phyloP scores from a whole-genome alignment of 2,797 vertebrate species.

The Clamator glandarius region DNA sequence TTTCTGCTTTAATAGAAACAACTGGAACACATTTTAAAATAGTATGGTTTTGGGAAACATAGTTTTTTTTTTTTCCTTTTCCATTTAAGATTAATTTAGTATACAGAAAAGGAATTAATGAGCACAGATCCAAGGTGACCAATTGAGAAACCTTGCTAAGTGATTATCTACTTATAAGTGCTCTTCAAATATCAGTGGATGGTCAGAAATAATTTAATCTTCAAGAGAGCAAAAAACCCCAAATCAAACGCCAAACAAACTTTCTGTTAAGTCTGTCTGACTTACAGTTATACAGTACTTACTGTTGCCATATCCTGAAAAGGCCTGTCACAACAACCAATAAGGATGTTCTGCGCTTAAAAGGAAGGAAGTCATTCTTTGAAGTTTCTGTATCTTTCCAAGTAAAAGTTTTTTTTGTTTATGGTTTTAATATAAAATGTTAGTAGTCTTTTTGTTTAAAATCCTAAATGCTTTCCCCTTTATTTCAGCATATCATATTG shows the following conservation, averaged over 20 bases:
- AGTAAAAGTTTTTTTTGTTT: neutral
- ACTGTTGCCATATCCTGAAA: neutral
- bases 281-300: neutral
- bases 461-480: neutral
- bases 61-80: neutral
- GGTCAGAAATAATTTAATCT: neutral
- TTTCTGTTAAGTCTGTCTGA: neutral
- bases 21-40: neutral
- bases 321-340: neutral
- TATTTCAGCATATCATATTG: neutral
- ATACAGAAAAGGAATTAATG: neutral
- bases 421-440: neutral
- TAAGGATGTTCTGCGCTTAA: neutral
- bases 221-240: neutral
- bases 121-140: neutral
- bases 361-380: neutral
- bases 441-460: neutral
- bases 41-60: neutral
- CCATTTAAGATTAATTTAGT: neutral
- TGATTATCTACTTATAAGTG: neutral
- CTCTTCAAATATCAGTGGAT: neutral
- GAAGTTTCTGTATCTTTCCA: neutral
- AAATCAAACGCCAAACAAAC: neutral
- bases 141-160: neutral
- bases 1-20: constrained; percentile 20